Base-by-base conservation (phyloP, 2,888 invertebrate species). In the Dexiosoma caninum region DNA sequence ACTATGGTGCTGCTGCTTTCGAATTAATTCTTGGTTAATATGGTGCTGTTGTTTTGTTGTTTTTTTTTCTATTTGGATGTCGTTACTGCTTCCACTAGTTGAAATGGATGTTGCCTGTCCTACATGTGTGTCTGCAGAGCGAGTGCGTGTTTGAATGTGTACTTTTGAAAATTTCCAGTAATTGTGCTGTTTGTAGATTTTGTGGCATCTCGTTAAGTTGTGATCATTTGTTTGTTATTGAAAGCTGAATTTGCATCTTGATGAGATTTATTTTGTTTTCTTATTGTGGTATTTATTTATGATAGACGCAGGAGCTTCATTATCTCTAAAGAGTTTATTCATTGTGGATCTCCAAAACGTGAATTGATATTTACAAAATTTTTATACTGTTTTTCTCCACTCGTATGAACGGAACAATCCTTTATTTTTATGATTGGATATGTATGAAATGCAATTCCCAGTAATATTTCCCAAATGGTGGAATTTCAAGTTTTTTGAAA, bases 171-270 rank as follows among this genome's bases (percentile, higher is more conserved):
- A 12, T 64, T 64, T 32, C 51, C 30, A 64, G 70, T 79, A 46
- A 55, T 55, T 62, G 40, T 49, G 35, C 64, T 76, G 70, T 59
- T 76, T 72, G 57, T 72, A 69, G 66, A 60, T 83, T 69, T 82
- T 83, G 83, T 83, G 81, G 83, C 84, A 84, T 82, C 83, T 84
- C 78, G 82, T 84, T 83, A 83, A 83, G 83, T 79, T 81, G 81
- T 81, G 83, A 78, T 83, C 82, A 76, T 66, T 82, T 81, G 51
- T 70, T 71, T 77, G 42, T 59, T 76, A 55, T 59, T 79, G 59
- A 60, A 79, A 35, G 42, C 74, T 62, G 55, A 79, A 74, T 80
- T 75, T 77, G 74, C 82, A 80, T 82, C 77, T 75, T 66, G 64
- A 80, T 80, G 79, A 71, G 75, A 80, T 66, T 79, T 80, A 60